Evolutionary conservation across 2,888 invertebrate species (phyloP).

Genomic region (Empis livida): DNA sequence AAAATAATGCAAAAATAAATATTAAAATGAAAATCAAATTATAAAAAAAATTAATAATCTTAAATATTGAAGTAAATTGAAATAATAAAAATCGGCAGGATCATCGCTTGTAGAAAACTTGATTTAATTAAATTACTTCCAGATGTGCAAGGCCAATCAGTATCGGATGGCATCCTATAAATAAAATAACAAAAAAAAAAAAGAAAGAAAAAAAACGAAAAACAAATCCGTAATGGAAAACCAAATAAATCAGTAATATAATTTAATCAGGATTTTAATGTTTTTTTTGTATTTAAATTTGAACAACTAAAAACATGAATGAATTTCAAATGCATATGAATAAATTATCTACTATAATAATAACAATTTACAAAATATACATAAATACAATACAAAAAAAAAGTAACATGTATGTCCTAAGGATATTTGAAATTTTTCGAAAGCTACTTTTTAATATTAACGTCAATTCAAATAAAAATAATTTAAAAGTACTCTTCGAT

Average conservation of each 20-base stretch:
- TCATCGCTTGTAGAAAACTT: background rate
- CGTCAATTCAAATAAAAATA: too few relatives aligned
- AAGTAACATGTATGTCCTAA: too few relatives aligned
- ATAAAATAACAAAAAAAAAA: constrained; percentile 1
- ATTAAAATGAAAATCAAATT: too few relatives aligned
- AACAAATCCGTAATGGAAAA: background rate
- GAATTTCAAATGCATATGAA: background rate
- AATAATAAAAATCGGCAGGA: background rate
- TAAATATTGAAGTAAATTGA: too few relatives aligned
- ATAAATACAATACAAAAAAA: background rate
- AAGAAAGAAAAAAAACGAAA: background rate
- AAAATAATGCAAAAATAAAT: too few relatives aligned
- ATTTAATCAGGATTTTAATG: background rate
- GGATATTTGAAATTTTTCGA: too few relatives aligned
- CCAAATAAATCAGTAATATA: background rate
- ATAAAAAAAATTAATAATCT: too few relatives aligned
- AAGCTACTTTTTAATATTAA: too few relatives aligned
- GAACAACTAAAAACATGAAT: background rate
- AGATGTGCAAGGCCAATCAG: constrained; percentile 6
- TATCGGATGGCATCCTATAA: constrained; percentile 5
- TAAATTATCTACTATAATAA: too few relatives aligned
- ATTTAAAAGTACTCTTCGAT: too few relatives aligned
- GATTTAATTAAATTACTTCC: background rate
- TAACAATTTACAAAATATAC: background rate
- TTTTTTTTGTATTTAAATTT: background rate